phyloP scores from a whole-genome alignment of 2,888 invertebrate genomes.

The Nomada fabriciana region DNA sequence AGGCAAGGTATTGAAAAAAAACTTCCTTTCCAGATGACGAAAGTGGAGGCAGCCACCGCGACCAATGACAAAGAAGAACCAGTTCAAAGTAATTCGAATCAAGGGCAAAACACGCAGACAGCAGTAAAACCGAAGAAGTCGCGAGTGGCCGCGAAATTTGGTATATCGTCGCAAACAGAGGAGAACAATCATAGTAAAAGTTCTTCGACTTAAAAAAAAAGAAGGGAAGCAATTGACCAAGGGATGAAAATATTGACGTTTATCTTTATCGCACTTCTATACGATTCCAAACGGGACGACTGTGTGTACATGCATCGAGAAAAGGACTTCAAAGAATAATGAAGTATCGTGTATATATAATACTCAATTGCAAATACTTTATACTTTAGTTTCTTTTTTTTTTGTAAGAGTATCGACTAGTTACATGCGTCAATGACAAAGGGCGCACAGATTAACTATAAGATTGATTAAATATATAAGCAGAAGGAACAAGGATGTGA shows the following conservation, averaged over 20 bases:
- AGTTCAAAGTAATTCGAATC: conserved; percentile 60
- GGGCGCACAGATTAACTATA: conserved; percentile 6
- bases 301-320: background rate
- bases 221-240: background rate
- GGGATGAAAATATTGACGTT: conserved; percentile 22
- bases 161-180: conserved; percentile 64
- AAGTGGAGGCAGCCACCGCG: conserved; percentile 52
- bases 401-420: conserved; percentile 28
- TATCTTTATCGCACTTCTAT: conserved; percentile 10
- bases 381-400: conserved; percentile 32
- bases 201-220: conserved; percentile 24
- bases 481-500: background rate
- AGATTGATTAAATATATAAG: conserved; percentile 2
- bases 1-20: too few relatives aligned
- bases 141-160: conserved; percentile 83
- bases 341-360: conserved; percentile 41
- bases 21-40: conserved; percentile 46
- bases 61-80: conserved; percentile 55
- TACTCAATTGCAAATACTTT: conserved; percentile 53
- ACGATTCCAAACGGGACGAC: conserved; percentile 12
- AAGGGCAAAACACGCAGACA: conserved; percentile 71
- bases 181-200: conserved; percentile 62
- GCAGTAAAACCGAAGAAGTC: conserved; percentile 78
- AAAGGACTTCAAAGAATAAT: conserved; percentile 5
- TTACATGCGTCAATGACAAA: conserved; percentile 1